Evolutionary conservation across 2,797 vertebrate species (phyloP).

Genomic region (Oreonectes daqikongensis): DNA sequence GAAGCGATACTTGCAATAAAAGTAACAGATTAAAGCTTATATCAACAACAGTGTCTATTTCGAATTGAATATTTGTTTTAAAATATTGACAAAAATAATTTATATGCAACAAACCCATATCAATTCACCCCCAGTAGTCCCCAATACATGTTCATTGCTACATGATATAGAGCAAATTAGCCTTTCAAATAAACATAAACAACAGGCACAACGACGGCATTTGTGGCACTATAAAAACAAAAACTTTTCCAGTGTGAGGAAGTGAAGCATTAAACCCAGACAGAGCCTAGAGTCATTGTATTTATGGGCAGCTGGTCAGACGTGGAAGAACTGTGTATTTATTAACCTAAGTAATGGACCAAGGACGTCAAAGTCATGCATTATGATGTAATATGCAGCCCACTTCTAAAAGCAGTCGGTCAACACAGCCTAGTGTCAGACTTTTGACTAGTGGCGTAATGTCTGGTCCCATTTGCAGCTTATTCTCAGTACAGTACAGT

Average conservation of each 20-base stretch:
- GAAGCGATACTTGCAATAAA: too few relatives aligned
- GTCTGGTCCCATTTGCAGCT: background rate
- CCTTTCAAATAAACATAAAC: background rate
- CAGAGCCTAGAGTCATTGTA: background rate
- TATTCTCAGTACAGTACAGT: background rate
- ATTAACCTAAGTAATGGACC: background rate
- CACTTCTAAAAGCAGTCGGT: background rate
- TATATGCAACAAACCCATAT: too few relatives aligned
- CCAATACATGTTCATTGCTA: too few relatives aligned
- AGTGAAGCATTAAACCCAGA: slow-evolving; percentile 8
- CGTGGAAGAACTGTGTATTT: background rate
- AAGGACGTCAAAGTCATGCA: background rate
- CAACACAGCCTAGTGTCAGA: background rate
- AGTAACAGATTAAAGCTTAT: too few relatives aligned
- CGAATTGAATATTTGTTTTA: too few relatives aligned
- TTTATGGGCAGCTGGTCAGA: background rate
- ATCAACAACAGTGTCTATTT: too few relatives aligned
- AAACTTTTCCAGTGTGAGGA: background rate
- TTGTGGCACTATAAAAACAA: background rate
- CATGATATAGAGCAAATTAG: background rate
- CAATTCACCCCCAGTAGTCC: too few relatives aligned
- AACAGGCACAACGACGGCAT: too few relatives aligned
- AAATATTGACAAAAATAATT: too few relatives aligned
- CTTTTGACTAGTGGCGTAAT: background rate
- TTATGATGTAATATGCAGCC: background rate